Base-by-base conservation (phyloP, 2,888 invertebrate species). In the Ennomos fuscantarius region DNA sequence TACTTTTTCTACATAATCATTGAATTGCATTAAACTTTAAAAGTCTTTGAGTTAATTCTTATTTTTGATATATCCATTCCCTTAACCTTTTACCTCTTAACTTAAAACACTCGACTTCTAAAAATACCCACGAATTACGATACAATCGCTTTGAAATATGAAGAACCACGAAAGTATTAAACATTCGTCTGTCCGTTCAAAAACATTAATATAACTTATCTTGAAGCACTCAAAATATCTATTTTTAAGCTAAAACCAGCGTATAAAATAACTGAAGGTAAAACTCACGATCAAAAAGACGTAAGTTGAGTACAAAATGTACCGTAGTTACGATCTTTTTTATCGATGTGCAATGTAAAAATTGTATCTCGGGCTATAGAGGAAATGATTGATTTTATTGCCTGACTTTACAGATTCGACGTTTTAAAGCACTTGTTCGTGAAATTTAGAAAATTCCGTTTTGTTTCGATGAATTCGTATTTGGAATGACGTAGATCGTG, bases 381-480 rank as follows among this genome's bases (percentile, higher is more conserved):
- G 75, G 76, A 84, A 81, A 85, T 90, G 91, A 91, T 91, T 89
- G 90, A 90, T 91, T 89, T 90, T 91, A 91, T 89, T 83, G 79
- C 86, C 63, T 61, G 69, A 70, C 74, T 79, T 78, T 77, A 80
- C 81, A 70, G 81, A 52, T 80, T 84, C 80, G 83, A 78, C 80
- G 85, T 83, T 89, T 83, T 78, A 81, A 84, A 84, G 83, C 83
- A 82, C 81, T 78, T 73, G 70, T 74, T 66, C 71, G 66, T 75
- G 72, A 71, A 65, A 66, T 79, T 81, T 78, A 77, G 75, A 74
- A 70, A 70, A 74, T 73, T 69, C 68, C 73, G 53, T 60, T 52
- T 61, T 32, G 37, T 45, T 36, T 54, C 60, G 50, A 44, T 39
- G 51, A 41, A 55, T 62, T 62, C 50, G 48, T 44, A 37, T 55